phyloP scores from a whole-genome alignment of 2,888 invertebrate species.

The Phyllotreta striolata region DNA sequence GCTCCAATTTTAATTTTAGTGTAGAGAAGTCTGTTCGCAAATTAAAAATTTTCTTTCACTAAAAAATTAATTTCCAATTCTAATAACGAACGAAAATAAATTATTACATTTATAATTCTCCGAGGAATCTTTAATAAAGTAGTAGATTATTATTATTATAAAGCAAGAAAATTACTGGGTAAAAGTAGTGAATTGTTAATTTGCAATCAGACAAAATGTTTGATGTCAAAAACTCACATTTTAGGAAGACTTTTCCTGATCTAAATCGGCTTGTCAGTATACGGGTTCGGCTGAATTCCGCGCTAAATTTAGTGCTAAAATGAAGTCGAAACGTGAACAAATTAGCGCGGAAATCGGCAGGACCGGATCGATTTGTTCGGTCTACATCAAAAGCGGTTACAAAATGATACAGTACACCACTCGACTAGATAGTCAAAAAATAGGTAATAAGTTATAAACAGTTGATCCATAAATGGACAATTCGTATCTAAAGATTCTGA shows the following conservation, averaged over 20 bases:
- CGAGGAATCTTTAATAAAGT: no score
- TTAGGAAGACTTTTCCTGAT: conserved; percentile 61
- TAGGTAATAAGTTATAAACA: conserved; percentile 49
- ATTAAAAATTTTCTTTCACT: not conserved
- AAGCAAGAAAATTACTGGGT: not conserved
- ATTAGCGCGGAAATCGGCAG: not conserved
- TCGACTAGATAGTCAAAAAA: conserved; percentile 36
- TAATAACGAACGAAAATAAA: not conserved
- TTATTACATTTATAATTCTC: not conserved
- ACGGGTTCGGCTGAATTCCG: not conserved
- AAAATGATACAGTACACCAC: conserved; percentile 46
- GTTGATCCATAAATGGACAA: conserved; percentile 45
- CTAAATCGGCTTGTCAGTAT: conserved; percentile 38
- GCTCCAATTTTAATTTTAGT: conserved; percentile 41
- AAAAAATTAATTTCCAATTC: not conserved
- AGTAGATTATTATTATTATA: not conserved
- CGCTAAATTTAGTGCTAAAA: not conserved
- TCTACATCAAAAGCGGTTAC: conserved; percentile 50
- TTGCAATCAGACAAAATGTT: conserved; percentile 26
- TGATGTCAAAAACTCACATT: conserved; percentile 55
- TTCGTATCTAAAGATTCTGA: conserved; percentile 52
- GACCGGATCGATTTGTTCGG: conserved; percentile 18
- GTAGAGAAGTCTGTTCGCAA: conserved; percentile 2
- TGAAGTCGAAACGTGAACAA: no score
- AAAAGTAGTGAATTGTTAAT: not conserved